Evolutionary conservation across 2,888 invertebrate genomes (phyloP).

Genomic region (Phortica magna): DNA sequence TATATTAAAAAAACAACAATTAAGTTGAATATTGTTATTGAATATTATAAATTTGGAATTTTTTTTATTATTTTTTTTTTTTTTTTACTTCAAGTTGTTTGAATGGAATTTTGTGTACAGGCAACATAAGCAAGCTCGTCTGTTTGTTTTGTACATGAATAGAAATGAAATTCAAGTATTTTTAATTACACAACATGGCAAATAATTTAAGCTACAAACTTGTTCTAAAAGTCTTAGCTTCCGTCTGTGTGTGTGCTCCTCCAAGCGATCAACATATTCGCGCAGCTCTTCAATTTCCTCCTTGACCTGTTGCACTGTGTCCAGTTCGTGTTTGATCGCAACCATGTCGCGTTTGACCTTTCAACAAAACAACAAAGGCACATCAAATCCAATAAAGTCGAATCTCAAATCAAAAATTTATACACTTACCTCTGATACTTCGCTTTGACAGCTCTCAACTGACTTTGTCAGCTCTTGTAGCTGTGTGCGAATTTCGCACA

Average conservation of each 20-base stretch:
- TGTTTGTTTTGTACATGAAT: constrained; percentile 66
- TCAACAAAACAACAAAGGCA: constrained; percentile 9
- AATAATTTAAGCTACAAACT: constrained; percentile 82
- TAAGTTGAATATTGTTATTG: not conserved
- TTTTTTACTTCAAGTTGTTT: constrained; percentile 23
- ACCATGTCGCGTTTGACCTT: constrained; percentile 96
- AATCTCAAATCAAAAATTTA: not conserved
- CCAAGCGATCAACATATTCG: constrained; percentile 94
- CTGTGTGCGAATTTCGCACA: constrained; percentile 95
- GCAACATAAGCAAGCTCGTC: constrained; percentile 40
- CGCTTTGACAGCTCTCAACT: constrained; percentile 96
- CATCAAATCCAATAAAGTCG: constrained; percentile 1
- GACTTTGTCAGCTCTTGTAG: constrained; percentile 95
- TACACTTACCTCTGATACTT: constrained; percentile 87
- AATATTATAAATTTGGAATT: constrained; percentile 27
- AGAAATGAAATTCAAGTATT: constrained; percentile 74
- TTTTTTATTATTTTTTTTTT: constrained; percentile 1
- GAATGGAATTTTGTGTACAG: constrained; percentile 40
- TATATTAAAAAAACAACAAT: not conserved
- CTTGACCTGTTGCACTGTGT: constrained; percentile 96
- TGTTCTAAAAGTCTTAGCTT: constrained; percentile 94
- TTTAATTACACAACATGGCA: constrained; percentile 78
- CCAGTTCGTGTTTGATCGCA: constrained; percentile 95
- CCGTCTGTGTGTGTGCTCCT: constrained; percentile 93
- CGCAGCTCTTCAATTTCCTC: constrained; percentile 95